phyloP scores from a whole-genome alignment of 2,888 invertebrate species.

The Drosophila mettleri region DNA sequence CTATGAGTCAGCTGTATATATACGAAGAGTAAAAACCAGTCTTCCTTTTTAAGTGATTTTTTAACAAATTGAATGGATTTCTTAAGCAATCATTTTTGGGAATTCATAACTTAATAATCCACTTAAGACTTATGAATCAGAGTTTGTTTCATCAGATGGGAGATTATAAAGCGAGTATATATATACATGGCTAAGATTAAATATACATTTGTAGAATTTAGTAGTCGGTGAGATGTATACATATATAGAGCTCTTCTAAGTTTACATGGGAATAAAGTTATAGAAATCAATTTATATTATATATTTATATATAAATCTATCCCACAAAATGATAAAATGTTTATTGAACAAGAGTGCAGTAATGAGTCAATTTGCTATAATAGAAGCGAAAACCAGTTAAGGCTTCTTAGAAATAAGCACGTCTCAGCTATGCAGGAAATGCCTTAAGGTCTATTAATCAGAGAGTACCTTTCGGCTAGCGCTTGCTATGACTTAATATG shows the following conservation, averaged over 20 bases:
- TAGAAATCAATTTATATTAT: not conserved
- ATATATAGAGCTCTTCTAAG: too few relatives aligned
- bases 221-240: not conserved
- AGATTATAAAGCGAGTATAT: not conserved
- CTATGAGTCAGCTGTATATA: constrained; percentile 27
- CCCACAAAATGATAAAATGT: not conserved
- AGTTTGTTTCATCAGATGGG: not conserved
- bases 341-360: not conserved
- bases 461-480: not conserved
- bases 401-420: not conserved
- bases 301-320: not conserved
- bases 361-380: constrained; percentile 17
- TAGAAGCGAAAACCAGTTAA: constrained; percentile 16
- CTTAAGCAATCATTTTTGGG: not conserved
- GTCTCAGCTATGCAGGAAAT: constrained; percentile 12
- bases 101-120: not conserved
- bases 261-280: not conserved
- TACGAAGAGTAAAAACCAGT: constrained; percentile 22
- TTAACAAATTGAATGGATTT: not conserved
- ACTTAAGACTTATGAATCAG: not conserved
- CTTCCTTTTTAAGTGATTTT: constrained; percentile 3
- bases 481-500: not conserved
- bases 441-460: not conserved
- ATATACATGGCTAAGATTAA: not conserved
- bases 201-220: not conserved